Percentiles rank a stretch among this genome's conserved stretches.
phyloP scores from a whole-genome alignment of 2,888 invertebrate genomes.

The Lamellibrachia satsuma region DNA sequence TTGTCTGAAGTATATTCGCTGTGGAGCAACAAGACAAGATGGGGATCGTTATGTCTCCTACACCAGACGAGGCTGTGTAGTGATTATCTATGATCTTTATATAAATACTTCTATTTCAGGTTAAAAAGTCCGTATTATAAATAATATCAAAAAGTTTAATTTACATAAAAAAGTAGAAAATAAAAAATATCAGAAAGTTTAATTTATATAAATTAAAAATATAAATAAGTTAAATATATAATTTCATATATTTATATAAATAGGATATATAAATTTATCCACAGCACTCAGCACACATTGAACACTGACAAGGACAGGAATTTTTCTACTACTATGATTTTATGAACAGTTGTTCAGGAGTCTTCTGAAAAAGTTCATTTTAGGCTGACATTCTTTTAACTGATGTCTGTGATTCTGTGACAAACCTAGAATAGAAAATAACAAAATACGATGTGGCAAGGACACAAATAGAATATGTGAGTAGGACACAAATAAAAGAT shows the following conservation, averaged over 20 bases:
- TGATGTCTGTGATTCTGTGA: no score
- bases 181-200: neutral
- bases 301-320: neutral
- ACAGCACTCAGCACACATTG: neutral
- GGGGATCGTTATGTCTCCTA: neutral
- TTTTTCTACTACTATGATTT: neutral
- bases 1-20: slow-evolving; percentile 92
- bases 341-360: no score
- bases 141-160: neutral
- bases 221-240: neutral
- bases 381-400: no score
- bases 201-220: neutral
- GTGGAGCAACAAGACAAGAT: slow-evolving; percentile 35
- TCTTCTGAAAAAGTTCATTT: no score
- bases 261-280: neutral
- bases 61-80: neutral
- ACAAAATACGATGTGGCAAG: no score
- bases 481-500: no score
- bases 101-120: no score
- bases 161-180: neutral
- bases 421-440: no score
- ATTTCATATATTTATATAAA: neutral
- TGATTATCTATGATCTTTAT: neutral
- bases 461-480: no score
- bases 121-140: neutral